A percentile compares a stretch with the other conserved stretches of the same genome.
Conservation (phyloP, 2,797 vertebrate genomes). For the Acipenser transmontanus region DNA sequence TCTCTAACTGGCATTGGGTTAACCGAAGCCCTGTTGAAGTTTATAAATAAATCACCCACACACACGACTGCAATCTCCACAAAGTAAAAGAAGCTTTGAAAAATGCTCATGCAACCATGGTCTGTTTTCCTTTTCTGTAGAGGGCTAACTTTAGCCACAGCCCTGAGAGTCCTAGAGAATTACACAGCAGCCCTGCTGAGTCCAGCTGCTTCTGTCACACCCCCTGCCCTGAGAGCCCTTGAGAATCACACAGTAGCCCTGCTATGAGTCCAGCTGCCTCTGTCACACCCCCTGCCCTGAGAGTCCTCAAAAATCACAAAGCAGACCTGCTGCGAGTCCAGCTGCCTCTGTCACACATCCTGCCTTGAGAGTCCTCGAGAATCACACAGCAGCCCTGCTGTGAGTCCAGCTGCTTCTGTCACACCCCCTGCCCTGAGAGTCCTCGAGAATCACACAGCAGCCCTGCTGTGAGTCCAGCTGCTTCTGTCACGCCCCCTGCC, state of each 20-base stretch:
- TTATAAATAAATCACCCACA: no score
- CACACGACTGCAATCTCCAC: no score
- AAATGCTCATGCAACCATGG: no score
- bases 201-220: conserved; percentile 41
- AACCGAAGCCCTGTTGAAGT: no score
- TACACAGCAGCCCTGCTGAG: conserved; percentile 12
- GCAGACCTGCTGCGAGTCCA: conserved; percentile 32
- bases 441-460: background rate
- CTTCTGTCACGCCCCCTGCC: conserved; percentile 30
- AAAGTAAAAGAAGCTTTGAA: no score
- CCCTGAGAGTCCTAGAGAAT: background rate
- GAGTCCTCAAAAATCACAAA: background rate
- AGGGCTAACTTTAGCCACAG: background rate
- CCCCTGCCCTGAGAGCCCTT: background rate
- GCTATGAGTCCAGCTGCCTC: conserved; percentile 40
- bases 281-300: conserved; percentile 23
- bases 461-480: conserved; percentile 38
- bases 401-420: conserved; percentile 40
- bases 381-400: conserved; percentile 19
- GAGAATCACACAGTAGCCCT: conserved; percentile 5
- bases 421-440: conserved; percentile 14
- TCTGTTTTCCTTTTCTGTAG: background rate
- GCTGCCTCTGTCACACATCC: conserved; percentile 35
- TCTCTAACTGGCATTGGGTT: no score
- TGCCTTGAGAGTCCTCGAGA: background rate